Evolutionary conservation across 2,888 invertebrate species (phyloP), one percentile per base, ranked within the genome.

Genomic region (Magallana nippona): DNA sequence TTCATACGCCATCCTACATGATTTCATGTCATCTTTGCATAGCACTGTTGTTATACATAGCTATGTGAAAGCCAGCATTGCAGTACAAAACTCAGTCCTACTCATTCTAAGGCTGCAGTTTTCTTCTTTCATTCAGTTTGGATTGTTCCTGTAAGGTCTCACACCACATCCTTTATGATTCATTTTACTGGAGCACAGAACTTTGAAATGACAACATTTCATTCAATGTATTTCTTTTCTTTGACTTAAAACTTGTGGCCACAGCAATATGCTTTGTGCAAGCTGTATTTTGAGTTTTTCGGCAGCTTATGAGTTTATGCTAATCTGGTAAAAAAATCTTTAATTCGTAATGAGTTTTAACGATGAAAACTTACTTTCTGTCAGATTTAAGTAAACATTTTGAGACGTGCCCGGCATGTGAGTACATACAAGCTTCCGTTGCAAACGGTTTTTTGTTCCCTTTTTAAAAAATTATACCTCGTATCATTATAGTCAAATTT

Each of bases 341-440:
- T 55, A 44, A 22, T 78, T 19, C 15, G 19, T 17, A 19, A 11
- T n/a, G 19, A n/a, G 62, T 62, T 62, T 19, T 62, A 10, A 62
- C 19, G 0, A 62, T 62, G 60, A 62, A 62, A 19, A 27, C 27
- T n/a, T 19, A 57, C n/a, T 22, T 71, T 71, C 32, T 57, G 58
- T 77, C 85, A 86, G 85, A 86, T 82, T 79, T 86, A 71, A 86
- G 71, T 82, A 83, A 86, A 86, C 85, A 86, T 78, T 86, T 86
- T 84, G 85, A 84, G 78, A 82, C 85, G 56, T 86, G 85, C 79
- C 85, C 85, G 84, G 84, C 79, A 71, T 86, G 85, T 86, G 84
- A 86, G 85, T 86, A 86, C 22, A 71, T 11, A 32, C 71, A 71
- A 71, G 27, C 32, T 71, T 71, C 71, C 71, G 71, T 71, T 71